These are phyloP conservation scores for Nycteola revayana DNA, from an alignment of 2,888 invertebrate genomes.

Conservation along the genomic window DNA sequence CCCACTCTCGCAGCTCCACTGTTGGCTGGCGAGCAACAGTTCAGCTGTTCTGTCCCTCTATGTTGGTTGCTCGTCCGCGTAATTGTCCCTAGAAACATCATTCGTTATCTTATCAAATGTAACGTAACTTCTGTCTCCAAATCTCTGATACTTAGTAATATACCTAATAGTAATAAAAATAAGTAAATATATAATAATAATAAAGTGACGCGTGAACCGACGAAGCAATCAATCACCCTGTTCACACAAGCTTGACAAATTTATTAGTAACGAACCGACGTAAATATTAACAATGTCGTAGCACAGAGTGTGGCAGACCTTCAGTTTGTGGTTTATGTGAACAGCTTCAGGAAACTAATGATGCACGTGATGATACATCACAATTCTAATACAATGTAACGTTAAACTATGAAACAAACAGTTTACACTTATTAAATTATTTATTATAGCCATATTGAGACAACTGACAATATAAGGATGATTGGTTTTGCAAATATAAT, in stretches of 20 bases:
- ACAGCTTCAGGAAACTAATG: conserved; percentile 34
- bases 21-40: conserved; percentile 25
- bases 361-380: conserved; percentile 20
- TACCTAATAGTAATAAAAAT: no score
- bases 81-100: conserved; percentile 15
- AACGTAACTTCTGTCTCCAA: conserved; percentile 9
- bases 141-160: no score
- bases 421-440: no score
- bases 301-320: conserved; percentile 21
- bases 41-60: conserved; percentile 22
- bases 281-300: conserved; percentile 44
- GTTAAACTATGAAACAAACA: no score
- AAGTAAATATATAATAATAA: no score
- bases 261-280: conserved; percentile 57
- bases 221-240: conserved; percentile 59
- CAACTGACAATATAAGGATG: no score
- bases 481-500: no score
- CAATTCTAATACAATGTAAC: conserved; percentile 5
- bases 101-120: conserved; percentile 16
- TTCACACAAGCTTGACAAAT: conserved; percentile 59
- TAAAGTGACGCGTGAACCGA: conserved; percentile 32
- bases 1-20: conserved; percentile 19
- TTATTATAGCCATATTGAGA: no score
- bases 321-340: conserved; percentile 39
- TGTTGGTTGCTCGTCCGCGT: conserved; percentile 39